Evolutionary conservation across 92 coral and sea anemone species (phyloP), one percentile per base, ranked within the genome.

Genomic region (Bergia sp.): DNA sequence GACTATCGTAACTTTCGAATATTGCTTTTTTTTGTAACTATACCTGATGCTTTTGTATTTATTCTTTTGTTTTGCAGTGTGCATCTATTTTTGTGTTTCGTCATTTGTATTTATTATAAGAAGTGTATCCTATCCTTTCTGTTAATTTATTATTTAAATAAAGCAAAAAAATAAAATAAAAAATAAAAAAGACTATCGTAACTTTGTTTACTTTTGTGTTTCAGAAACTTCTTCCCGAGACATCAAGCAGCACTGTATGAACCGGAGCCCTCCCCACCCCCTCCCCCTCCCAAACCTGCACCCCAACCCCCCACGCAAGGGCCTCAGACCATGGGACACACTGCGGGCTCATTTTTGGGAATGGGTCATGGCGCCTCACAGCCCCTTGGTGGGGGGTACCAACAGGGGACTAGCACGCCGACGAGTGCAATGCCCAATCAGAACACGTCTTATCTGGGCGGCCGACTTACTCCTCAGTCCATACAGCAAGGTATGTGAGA

Each of bases 161-260:
- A 29, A 29, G 29, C 29, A 29, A 29, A 29, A 29, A 29, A 29
- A 29, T 29, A 29, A 29, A 29, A 29, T 29, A 29, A 29, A 29
- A 29, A 29, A 29, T 29, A 29, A 29, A 67, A 67, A 18, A 37
- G 20, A 37, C 12, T 37, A 15, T 41, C 45, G 3, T 73, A 73
- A 39, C 20, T 9, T 16, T 20, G 40, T 18, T 45, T 57, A 29
- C 29, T 29, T 29, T 58, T 40, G 37, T 76, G 80, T 86, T 73
- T 45, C 80, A 97, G 99, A 88, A 97, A 97, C 91, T 97, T 88
- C 90, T 97, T 95, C 91, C 99, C 99, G 67, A 91, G 96, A 90
- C 98, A 95, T 86, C 99, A 94, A 81, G 96, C 98, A 36, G 93
- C 96, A 3, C 50, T 95, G 80, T 47, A 85, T 47, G 92, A 91